These are phyloP conservation scores for Pristionchus exspectatus DNA, from an alignment of 2,888 invertebrate genomes.

Conservation along the genomic window DNA sequence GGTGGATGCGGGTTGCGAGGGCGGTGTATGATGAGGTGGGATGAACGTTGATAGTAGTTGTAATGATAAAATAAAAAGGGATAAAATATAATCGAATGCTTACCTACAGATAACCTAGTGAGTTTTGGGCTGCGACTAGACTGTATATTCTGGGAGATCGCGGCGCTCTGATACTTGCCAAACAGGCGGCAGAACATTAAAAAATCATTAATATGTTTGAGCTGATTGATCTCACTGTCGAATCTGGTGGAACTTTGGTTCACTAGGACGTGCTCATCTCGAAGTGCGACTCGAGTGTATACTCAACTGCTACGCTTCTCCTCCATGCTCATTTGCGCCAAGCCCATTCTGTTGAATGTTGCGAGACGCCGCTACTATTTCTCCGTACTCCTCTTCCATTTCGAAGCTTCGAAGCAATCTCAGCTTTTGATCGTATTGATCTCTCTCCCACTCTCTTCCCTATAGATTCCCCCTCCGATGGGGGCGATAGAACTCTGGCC, in stretches of 20 bases:
- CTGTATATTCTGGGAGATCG: too few species aligned
- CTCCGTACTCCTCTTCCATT: background rate
- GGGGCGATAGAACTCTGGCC: conserved; percentile 35
- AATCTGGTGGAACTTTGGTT: background rate
- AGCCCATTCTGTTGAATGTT: background rate
- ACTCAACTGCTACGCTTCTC: background rate
- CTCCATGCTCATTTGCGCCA: background rate
- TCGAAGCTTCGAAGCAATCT: background rate
- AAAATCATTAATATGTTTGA: background rate
- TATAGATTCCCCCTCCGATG: background rate
- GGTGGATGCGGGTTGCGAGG: background rate
- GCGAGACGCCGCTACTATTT: background rate
- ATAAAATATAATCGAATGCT: background rate
- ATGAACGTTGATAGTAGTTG: background rate
- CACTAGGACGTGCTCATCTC: background rate
- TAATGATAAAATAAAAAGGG: too few species aligned
- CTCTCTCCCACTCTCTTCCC: background rate
- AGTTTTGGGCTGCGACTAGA: too few species aligned
- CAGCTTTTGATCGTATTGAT: background rate
- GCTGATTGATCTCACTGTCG: background rate
- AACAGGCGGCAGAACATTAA: too few species aligned
- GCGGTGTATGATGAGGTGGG: background rate
- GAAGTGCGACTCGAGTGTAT: background rate
- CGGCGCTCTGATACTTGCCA: too few species aligned
- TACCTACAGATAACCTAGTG: too few species aligned